A percentile compares a stretch with the other conserved stretches of the same genome.
These are phyloP conservation scores for Xylocopa sonorina DNA, from an alignment of 1,140 invertebrate species.

Conservation along the genomic window DNA sequence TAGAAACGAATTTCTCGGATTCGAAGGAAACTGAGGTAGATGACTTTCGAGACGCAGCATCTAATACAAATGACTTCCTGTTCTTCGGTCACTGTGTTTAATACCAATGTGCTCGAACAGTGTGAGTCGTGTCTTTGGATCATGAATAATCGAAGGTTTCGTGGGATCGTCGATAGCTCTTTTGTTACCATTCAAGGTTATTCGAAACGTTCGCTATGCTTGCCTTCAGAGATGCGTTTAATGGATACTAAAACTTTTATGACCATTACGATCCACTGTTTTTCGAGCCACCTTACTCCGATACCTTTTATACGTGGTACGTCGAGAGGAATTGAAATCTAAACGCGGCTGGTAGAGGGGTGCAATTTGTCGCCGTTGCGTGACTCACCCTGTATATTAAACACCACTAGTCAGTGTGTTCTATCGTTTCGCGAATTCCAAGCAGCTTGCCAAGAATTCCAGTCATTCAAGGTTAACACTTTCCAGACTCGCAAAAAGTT, in stretches of 20 bases:
- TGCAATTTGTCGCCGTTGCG: too few relatives aligned
- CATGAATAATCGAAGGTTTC: slow-evolving; percentile 16
- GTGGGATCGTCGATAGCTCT: not conserved
- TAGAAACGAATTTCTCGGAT: not conserved
- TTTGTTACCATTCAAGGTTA: too few relatives aligned
- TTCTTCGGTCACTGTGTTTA: not conserved
- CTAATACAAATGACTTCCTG: not conserved
- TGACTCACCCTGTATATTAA: too few relatives aligned
- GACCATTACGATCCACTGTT: too few relatives aligned
- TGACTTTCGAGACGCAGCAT: not conserved
- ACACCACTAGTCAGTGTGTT: too few relatives aligned
- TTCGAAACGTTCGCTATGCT: too few relatives aligned
- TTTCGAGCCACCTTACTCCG: too few relatives aligned
- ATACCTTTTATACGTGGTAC: too few relatives aligned
- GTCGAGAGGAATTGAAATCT: too few relatives aligned
- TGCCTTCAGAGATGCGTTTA: too few relatives aligned
- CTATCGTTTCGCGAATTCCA: not conserved
- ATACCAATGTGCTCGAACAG: not conserved
- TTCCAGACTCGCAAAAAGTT: not conserved
- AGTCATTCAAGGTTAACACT: slow-evolving; percentile 8
- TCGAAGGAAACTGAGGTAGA: not conserved
- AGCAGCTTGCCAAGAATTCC: slow-evolving; percentile 6
- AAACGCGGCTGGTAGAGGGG: too few relatives aligned
- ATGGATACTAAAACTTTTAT: too few relatives aligned
- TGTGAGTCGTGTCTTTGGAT: not conserved